These are phyloP conservation scores for Copidosoma aretas DNA, from an alignment of 2,888 invertebrate species.

Conservation along the genomic window DNA sequence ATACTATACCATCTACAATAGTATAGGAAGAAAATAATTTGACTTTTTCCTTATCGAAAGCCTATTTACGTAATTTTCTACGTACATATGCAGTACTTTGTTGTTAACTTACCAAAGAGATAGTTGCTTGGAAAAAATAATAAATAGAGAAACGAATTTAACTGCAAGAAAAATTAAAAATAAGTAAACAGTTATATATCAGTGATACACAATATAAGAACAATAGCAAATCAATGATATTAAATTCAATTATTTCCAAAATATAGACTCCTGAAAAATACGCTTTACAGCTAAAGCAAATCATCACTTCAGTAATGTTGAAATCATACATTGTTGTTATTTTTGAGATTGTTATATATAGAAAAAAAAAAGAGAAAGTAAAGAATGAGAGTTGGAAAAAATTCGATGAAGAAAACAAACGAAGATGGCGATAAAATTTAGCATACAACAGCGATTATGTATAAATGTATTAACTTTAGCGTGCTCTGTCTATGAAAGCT, in stretches of 20 bases:
- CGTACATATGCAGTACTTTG: slow-evolving; percentile 31
- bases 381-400: slow-evolving; percentile 15
- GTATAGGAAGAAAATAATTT: slow-evolving; percentile 26
- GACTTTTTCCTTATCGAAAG: slow-evolving; percentile 35
- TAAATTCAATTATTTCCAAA: background rate
- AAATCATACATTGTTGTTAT: slow-evolving; percentile 58
- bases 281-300: slow-evolving; percentile 34
- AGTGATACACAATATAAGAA: no score
- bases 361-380: slow-evolving; percentile 45
- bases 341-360: slow-evolving; percentile 50
- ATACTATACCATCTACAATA: slow-evolving; percentile 11
- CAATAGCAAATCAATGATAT: background rate
- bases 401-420: slow-evolving; percentile 23
- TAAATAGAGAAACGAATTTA: background rate
- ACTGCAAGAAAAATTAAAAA: background rate
- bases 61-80: slow-evolving; percentile 18
- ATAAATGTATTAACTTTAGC: slow-evolving; percentile 58
- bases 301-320: slow-evolving; percentile 56
- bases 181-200: background rate
- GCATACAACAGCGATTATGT: slow-evolving; percentile 41
- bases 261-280: background rate
- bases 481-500: slow-evolving; percentile 58
- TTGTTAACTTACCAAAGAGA: no score
- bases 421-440: slow-evolving; percentile 35
- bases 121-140: background rate